Percentiles rank a stretch among this genome's conserved stretches.
Evolutionary conservation across 2,797 vertebrate genomes (phyloP).

Genomic region (Pseudochromis fuscus): DNA sequence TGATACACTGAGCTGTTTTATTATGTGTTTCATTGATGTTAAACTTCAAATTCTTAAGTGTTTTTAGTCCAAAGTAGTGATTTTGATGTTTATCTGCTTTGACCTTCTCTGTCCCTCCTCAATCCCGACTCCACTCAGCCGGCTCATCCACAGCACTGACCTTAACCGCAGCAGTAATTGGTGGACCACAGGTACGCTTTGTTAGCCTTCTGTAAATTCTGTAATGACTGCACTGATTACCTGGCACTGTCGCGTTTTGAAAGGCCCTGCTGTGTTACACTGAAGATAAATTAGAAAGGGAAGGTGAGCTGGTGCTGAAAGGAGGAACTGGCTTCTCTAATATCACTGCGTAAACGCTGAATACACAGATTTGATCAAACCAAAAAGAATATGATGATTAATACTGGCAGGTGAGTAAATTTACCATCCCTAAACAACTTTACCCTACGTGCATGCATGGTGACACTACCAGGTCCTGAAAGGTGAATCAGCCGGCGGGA

Average conservation of each 20-base stretch:
- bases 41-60: slow-evolving; percentile 23
- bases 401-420: background rate
- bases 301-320: background rate
- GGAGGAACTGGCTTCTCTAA: slow-evolving; percentile 12
- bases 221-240: slow-evolving; percentile 65
- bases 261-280: slow-evolving; percentile 32
- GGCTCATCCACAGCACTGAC: slow-evolving; percentile 68
- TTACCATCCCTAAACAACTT: slow-evolving; percentile 7
- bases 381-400: background rate
- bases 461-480: slow-evolving; percentile 65
- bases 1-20: background rate
- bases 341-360: slow-evolving; percentile 6
- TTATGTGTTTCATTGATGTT: background rate
- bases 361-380: background rate
- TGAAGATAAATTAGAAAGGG: slow-evolving; percentile 44
- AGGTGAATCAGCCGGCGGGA: slow-evolving; percentile 58
- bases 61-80: background rate
- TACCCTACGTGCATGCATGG: slow-evolving; percentile 18
- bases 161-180: slow-evolving; percentile 69
- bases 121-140: slow-evolving; percentile 33
- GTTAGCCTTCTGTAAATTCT: slow-evolving; percentile 71
- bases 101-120: slow-evolving; percentile 60
- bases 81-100: slow-evolving; percentile 25
- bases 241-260: slow-evolving; percentile 49
- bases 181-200: slow-evolving; percentile 63